Percentiles rank a stretch among this genome's conserved stretches.
Evolutionary conservation across 2,888 invertebrate species (phyloP).

Genomic region (Linnaemya vulpina): DNA sequence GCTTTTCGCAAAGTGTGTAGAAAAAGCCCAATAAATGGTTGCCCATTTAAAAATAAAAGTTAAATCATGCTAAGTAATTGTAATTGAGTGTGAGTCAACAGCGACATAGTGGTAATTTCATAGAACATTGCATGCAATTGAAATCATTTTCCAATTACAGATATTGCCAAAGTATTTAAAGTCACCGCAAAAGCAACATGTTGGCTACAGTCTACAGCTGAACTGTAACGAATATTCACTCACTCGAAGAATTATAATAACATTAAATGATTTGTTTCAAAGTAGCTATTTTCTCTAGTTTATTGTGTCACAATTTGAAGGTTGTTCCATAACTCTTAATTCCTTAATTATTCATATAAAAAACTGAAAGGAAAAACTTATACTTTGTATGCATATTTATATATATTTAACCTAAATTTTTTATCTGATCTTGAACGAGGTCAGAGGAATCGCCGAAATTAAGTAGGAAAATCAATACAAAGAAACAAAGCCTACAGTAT

Average conservation of each 20-base stretch:
- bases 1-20: background rate
- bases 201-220: too few species aligned
- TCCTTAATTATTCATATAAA: slow-evolving; percentile 37
- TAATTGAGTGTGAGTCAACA: slow-evolving; percentile 37
- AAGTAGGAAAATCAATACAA: slow-evolving; percentile 36
- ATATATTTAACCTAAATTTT: slow-evolving; percentile 45
- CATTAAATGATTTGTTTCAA: background rate
- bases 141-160: slow-evolving; percentile 34
- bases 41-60: background rate
- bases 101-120: slow-evolving; percentile 31
- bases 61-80: slow-evolving; percentile 44
- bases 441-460: slow-evolving; percentile 49
- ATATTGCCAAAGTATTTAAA: slow-evolving; percentile 3
- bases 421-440: slow-evolving; percentile 67
- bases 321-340: background rate
- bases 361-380: background rate
- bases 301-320: background rate
- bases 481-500: slow-evolving; percentile 23
- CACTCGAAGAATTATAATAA: background rate
- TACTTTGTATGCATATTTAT: too few species aligned
- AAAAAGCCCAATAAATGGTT: slow-evolving; percentile 14
- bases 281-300: slow-evolving; percentile 10
- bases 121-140: slow-evolving; percentile 49
- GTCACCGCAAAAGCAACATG: slow-evolving; percentile 4
- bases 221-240: too few species aligned